Percentiles rank a stretch among this genome's conserved stretches.
Evolutionary conservation across 2,113 vertebrate genomes (phyloP).

Genomic region (Gobius niger): DNA sequence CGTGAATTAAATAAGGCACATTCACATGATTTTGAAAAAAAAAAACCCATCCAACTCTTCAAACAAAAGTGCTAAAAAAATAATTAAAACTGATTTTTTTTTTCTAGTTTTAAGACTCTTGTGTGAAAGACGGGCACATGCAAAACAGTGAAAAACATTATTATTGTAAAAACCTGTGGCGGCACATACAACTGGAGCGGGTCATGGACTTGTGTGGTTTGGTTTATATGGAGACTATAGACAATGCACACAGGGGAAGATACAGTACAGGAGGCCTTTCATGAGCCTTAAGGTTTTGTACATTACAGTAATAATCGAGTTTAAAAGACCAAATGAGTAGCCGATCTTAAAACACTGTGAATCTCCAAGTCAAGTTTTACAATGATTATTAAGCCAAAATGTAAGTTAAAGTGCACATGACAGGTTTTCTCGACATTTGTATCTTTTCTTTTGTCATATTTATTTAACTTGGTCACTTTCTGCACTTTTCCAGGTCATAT

Average conservation of each 20-base stretch:
- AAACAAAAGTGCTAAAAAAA: constrained; percentile 59
- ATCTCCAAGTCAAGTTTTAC: too few species aligned
- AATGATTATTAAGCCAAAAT: too few species aligned
- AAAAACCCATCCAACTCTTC: constrained; percentile 42
- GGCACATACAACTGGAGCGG: neutral
- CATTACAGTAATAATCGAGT: neutral
- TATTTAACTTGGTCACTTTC: too few species aligned
- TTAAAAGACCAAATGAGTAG: constrained; percentile 3
- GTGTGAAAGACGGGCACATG: neutral
- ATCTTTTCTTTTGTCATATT: too few species aligned
- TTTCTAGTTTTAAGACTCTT: neutral
- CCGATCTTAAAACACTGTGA: neutral
- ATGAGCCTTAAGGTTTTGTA: neutral
- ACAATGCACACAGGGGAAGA: neutral
- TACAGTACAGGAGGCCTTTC: constrained; percentile 1
- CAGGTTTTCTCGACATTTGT: too few species aligned
- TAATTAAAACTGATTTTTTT: constrained; percentile 32
- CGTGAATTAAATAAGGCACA: constrained; percentile 74
- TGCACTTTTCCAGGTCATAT: too few species aligned
- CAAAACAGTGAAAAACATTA: neutral
- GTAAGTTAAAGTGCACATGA: too few species aligned
- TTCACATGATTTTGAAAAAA: constrained; percentile 50
- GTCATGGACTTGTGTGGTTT: neutral
- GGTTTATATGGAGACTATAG: neutral
- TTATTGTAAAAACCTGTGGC: neutral